phyloP scores from a whole-genome alignment of 1,140 invertebrate genomes.

The Microvelia longipes region DNA sequence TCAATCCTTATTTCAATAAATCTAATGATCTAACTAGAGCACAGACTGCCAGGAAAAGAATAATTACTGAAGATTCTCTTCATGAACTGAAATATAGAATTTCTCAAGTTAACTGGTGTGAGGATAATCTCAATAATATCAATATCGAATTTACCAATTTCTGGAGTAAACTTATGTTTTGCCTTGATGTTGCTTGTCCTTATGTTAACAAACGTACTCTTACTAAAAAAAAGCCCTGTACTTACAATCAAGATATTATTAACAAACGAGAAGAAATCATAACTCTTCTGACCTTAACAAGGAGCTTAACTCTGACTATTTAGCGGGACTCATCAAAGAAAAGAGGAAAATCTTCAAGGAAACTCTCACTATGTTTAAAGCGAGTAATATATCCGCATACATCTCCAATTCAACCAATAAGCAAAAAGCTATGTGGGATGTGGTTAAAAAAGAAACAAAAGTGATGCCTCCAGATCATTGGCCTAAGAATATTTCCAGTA shows the following conservation, averaged over 20 bases:
- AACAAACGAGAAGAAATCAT: background rate
- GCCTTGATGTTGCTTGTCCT: background rate
- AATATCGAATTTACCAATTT: background rate
- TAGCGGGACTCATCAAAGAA: background rate
- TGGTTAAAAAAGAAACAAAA: background rate
- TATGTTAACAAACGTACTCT: background rate
- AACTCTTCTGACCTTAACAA: background rate
- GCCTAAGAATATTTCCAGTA: background rate
- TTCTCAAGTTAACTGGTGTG: background rate
- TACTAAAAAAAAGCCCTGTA: background rate
- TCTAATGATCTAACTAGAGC: background rate
- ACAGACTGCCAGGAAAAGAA: background rate
- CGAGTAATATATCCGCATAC: background rate
- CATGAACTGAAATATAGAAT: background rate
- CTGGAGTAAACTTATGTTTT: background rate
- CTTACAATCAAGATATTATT: background rate
- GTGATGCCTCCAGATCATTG: background rate
- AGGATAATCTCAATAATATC: background rate
- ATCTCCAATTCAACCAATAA: background rate
- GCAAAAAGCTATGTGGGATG: background rate
- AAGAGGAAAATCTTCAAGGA: background rate
- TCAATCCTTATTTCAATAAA: background rate
- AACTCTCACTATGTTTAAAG: background rate
- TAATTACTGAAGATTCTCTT: background rate
- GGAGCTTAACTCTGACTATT: background rate